These are phyloP conservation scores for Laterallus jamaicensis DNA, from an alignment of 2,113 vertebrate genomes.

Conservation along the genomic window DNA sequence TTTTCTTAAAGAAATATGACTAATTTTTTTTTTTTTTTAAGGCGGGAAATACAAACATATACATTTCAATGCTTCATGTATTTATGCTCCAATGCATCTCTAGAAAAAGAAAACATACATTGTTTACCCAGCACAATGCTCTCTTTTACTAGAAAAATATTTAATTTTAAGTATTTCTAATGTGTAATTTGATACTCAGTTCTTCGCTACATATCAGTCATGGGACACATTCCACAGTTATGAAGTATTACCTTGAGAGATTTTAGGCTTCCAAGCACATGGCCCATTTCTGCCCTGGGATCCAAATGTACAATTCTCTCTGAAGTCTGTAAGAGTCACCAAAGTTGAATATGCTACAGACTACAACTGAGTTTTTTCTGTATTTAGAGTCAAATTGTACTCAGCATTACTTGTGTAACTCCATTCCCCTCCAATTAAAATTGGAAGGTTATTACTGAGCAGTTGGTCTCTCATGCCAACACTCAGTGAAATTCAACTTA, in stretches of 20 bases:
- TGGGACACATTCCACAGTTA: conserved; percentile 64
- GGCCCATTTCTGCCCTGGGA: conserved; percentile 27
- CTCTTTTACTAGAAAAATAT: conserved; percentile 45
- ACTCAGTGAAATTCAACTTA: not conserved
- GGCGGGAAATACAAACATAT: not conserved
- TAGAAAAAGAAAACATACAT: not conserved
- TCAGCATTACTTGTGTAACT: not conserved
- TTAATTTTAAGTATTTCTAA: conserved; percentile 44
- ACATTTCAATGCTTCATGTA: not conserved
- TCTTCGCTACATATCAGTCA: conserved; percentile 60
- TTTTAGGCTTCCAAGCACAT: conserved; percentile 35
- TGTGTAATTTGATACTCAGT: conserved; percentile 51
- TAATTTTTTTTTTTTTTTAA: not conserved
- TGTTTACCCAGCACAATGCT: conserved; percentile 12
- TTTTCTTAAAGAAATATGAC: not conserved
- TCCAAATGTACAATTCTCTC: conserved; percentile 33
- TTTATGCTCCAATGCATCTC: not conserved
- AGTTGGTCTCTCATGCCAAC: not conserved
- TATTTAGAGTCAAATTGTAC: not conserved
- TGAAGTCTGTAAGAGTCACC: not conserved
- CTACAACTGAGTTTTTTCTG: not conserved
- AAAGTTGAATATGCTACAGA: not conserved
- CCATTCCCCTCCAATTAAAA: not conserved
- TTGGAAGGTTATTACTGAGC: not conserved
- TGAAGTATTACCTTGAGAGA: conserved; percentile 65